Base-by-base conservation (phyloP, 2,113 vertebrate genomes). In the Sceloporus tristichus region DNA sequence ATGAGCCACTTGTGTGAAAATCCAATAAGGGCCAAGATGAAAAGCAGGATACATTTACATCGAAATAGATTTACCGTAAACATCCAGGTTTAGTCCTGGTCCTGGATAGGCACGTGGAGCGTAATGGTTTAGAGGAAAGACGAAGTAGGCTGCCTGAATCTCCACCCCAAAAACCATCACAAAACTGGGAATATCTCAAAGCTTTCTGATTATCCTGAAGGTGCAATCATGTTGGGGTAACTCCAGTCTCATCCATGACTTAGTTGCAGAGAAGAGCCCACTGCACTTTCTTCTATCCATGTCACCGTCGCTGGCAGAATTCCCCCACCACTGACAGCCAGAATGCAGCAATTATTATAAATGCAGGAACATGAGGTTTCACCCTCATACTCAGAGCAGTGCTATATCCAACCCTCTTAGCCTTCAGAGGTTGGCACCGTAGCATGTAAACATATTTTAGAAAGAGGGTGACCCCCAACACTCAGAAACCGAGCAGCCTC, bases 391-490 rank as follows among this genome's bases (percentile, higher is more conserved):
- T 90, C 62, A 0, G 88, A 59, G 27, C 86, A 82, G 81, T 85
- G 4, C 70, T 92, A 84, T 82, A 85, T 74, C 75, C 92, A 95
- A 84, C 6, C 4, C 29, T 94, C 81, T 88, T 90, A 71, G 78
- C 78, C 59, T 9, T 75, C 56, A 79, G 65, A 91, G 80, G 42
- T 79, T 88, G 93, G 85, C 82, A 92, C 87, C 76, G 90, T 86
- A 93, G 90, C 14, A 65, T 91, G 92, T 93, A 95, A 95, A 93
- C 90, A 92, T 76, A 88, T 88, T 88, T 87, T 82, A n/a, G 53
- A 65, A 84, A 94, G 82, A 90, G 65, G 91, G 0, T 54, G 40
- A 79, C 94, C 91, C 13, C 40, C 78, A 42, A 78, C n/a, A 78
- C 75, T 90, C 92, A 90, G 89, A 89, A 93, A 74, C 91, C 78